A percentile compares a stretch with the other conserved stretches of the same genome.
These are phyloP conservation scores for Characodon lateralis DNA, from an alignment of 2,797 vertebrate genomes.

Conservation along the genomic window DNA sequence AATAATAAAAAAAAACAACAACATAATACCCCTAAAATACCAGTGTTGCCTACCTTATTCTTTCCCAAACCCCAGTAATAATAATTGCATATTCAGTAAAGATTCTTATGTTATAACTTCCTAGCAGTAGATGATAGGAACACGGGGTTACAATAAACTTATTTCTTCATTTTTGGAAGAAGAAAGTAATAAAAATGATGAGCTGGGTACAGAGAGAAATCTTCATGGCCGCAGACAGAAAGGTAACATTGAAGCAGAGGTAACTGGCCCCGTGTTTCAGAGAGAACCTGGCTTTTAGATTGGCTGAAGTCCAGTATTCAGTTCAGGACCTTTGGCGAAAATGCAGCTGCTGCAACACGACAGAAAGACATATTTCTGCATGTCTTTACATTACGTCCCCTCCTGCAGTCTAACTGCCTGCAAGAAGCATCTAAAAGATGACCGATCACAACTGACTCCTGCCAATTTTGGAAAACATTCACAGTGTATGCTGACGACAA, in stretches of 20 bases:
- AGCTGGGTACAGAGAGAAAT: slow-evolving; percentile 48
- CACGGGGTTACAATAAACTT: slow-evolving; percentile 41
- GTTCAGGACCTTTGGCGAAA: slow-evolving; percentile 51
- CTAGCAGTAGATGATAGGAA: slow-evolving; percentile 43
- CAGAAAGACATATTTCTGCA: slow-evolving; percentile 35
- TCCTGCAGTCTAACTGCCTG: slow-evolving; percentile 15
- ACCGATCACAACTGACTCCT: slow-evolving; percentile 18
- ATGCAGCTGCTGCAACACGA: slow-evolving; percentile 51
- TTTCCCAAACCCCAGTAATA: slow-evolving; percentile 47
- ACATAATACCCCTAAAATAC: slow-evolving; percentile 63
- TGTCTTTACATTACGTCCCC: slow-evolving; percentile 24
- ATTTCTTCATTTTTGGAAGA: slow-evolving; percentile 27
- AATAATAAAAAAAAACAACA: slow-evolving; percentile 38
- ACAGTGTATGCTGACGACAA: slow-evolving; percentile 54
- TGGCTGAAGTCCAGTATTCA: slow-evolving; percentile 51
- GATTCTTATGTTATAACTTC: slow-evolving; percentile 52
- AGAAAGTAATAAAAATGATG: slow-evolving; percentile 48
- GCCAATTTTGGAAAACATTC: slow-evolving; percentile 63
- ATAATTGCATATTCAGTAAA: slow-evolving; percentile 78
- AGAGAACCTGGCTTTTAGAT: slow-evolving; percentile 45
- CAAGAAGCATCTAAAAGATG: slow-evolving; percentile 16
- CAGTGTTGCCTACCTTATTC: slow-evolving; percentile 81
- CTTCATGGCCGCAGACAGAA: slow-evolving; percentile 65
- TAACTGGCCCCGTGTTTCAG: slow-evolving; percentile 48
- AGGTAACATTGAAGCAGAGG: slow-evolving; percentile 61